phyloP scores from a whole-genome alignment of 2,113 vertebrate genomes.

The Sisor rabdophorus region DNA sequence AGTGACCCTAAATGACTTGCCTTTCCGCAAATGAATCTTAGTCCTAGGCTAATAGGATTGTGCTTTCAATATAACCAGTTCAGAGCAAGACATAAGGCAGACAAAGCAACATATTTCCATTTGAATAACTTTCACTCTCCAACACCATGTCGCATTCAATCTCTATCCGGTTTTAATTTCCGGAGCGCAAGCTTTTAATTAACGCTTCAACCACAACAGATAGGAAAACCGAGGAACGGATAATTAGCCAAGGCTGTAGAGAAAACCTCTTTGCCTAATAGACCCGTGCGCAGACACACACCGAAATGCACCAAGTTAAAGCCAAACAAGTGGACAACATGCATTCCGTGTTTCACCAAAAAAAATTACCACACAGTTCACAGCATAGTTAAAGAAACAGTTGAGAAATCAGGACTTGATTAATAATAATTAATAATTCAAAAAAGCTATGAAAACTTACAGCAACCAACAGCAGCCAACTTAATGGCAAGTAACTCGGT shows the following conservation, averaged over 20 bases:
- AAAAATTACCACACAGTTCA: slow-evolving; percentile 5
- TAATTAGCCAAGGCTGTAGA: neutral
- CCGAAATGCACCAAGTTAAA: neutral
- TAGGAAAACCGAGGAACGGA: neutral
- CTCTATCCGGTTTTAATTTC: neutral
- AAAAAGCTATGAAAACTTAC: neutral
- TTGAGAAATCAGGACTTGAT: slow-evolving; percentile 37
- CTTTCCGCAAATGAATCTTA: slow-evolving; percentile 64
- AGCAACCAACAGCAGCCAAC: neutral
- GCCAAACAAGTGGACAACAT: neutral
- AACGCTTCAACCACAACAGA: neutral
- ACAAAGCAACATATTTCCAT: slow-evolving; percentile 52
- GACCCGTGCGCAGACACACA: neutral
- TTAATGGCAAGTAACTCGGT: neutral
- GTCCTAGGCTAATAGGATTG: slow-evolving; percentile 69
- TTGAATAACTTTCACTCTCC: slow-evolving; percentile 28
- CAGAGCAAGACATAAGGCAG: slow-evolving; percentile 29
- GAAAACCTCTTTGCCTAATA: neutral
- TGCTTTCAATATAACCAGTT: slow-evolving; percentile 32
- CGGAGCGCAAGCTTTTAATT: neutral
- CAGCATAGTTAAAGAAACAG: neutral
- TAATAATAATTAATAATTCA: slow-evolving; percentile 53
- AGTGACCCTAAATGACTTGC: slow-evolving; percentile 42
- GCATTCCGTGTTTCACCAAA: slow-evolving; percentile 45
- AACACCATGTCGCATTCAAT: neutral